These are phyloP conservation scores for Anaspis maculata DNA, from an alignment of 2,888 invertebrate species.

Conservation along the genomic window DNA sequence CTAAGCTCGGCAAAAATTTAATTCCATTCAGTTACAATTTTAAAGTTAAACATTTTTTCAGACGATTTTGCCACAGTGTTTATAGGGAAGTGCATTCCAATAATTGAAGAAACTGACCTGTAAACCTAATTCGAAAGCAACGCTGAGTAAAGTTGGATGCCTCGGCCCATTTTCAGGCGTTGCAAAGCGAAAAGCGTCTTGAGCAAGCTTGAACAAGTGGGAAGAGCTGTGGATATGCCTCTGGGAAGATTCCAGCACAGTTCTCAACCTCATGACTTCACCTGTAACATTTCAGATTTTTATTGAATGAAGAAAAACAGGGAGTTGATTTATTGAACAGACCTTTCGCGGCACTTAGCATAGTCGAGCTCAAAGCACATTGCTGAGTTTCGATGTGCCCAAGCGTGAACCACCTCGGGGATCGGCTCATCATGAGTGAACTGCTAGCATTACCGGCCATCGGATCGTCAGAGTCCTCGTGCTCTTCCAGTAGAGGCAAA, in stretches of 20 bases:
- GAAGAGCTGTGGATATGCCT: constrained; percentile 77
- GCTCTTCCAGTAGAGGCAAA: constrained; percentile 66
- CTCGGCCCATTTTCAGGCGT: constrained; percentile 70
- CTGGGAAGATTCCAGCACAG: constrained; percentile 70
- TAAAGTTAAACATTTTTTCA: too few species aligned
- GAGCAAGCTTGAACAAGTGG: constrained; percentile 75
- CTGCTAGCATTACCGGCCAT: constrained; percentile 41
- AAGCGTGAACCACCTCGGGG: constrained; percentile 70
- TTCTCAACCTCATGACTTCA: constrained; percentile 60
- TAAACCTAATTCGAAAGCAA: constrained; percentile 73
- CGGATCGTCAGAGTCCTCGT: constrained; percentile 56
- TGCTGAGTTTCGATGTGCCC: constrained; percentile 76
- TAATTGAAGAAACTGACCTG: constrained; percentile 46
- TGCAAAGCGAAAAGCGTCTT: constrained; percentile 77
- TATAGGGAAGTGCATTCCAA: too few species aligned
- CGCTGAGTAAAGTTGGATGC: constrained; percentile 67
- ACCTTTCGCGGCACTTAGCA: constrained; percentile 66
- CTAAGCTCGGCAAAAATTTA: too few species aligned
- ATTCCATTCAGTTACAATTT: too few species aligned
- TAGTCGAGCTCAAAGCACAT: constrained; percentile 67
- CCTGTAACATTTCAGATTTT: constrained; percentile 31
- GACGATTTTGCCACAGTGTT: too few species aligned
- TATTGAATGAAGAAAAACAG: too few species aligned
- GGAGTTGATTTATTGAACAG: too few species aligned
- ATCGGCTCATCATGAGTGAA: constrained; percentile 50